phyloP scores from a whole-genome alignment of 2,797 vertebrate species.

The Rhinatrema bivittatum region DNA sequence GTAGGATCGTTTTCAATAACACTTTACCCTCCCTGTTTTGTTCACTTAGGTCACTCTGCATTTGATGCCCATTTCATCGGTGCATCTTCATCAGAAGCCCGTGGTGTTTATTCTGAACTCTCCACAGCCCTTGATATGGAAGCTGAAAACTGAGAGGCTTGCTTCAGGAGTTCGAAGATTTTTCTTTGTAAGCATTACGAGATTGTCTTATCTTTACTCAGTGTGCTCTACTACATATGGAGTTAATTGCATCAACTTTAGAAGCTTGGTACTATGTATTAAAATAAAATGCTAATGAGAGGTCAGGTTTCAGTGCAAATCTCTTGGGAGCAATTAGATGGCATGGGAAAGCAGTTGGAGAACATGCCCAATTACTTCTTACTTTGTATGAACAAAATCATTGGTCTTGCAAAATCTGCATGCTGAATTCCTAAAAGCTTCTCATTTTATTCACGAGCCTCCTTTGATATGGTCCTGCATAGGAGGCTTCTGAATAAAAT shows the following conservation, averaged over 20 bases:
- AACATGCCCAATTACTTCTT: constrained; percentile 7
- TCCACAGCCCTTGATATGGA: constrained; percentile 77
- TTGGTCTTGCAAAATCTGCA: constrained; percentile 1
- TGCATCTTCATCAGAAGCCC: constrained; percentile 80
- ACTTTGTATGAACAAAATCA: constrained; percentile 6
- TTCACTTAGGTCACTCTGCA: constrained; percentile 75
- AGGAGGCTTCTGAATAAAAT: too few relatives aligned
- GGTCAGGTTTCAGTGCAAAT: constrained; percentile 11
- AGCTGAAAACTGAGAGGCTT: constrained; percentile 80
- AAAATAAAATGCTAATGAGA: constrained; percentile 4
- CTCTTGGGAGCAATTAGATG: constrained; percentile 13
- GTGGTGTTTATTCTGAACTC: constrained; percentile 89
- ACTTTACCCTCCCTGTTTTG: constrained; percentile 11
- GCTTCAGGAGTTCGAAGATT: constrained; percentile 62
- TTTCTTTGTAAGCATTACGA: constrained; percentile 81
- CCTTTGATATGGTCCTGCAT: too few relatives aligned
- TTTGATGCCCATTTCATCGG: constrained; percentile 84
- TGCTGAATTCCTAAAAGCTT: too few relatives aligned
- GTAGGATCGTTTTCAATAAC: too few relatives aligned
- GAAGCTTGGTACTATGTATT: constrained; percentile 18
- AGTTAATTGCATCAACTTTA: constrained; percentile 19
- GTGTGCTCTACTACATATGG: background rate
- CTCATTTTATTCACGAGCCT: too few relatives aligned
- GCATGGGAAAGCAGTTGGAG: constrained; percentile 11
- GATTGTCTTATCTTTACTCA: background rate